Percentiles rank a stretch among this genome's conserved stretches.
phyloP scores from a whole-genome alignment of 2,888 invertebrate species.

The Ceriagrion tenellum region DNA sequence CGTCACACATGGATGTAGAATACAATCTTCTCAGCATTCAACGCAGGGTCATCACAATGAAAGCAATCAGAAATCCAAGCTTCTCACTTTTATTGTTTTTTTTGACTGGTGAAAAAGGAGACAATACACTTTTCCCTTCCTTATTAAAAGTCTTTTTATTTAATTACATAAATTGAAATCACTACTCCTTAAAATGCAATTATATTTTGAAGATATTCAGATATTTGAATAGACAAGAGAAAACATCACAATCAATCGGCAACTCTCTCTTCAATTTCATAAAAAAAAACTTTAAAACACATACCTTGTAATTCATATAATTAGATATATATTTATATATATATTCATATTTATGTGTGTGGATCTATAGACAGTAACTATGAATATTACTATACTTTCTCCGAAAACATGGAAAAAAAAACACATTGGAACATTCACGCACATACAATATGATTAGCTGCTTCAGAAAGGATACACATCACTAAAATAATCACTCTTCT shows the following conservation, averaged over 20 bases:
- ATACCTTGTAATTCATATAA: neutral
- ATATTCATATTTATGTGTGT: neutral
- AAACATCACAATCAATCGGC: neutral
- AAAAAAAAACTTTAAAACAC: neutral
- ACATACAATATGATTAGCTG: neutral
- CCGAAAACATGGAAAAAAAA: neutral
- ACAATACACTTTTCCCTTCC: neutral
- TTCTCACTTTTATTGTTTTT: neutral
- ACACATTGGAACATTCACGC: neutral
- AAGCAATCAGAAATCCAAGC: neutral
- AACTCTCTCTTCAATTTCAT: neutral
- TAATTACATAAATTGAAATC: neutral
- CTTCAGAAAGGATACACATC: neutral
- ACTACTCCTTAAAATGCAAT: constrained; percentile 39
- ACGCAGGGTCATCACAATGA: neutral
- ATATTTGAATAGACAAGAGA: neutral
- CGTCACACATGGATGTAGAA: no score
- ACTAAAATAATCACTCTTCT: no score
- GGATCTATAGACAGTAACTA: neutral
- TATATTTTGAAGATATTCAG: constrained; percentile 19
- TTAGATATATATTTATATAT: constrained; percentile 4
- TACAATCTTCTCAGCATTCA: no score
- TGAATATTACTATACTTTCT: neutral
- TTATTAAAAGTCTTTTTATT: neutral
- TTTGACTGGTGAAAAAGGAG: neutral